These are phyloP conservation scores for Campoletis sonorensis DNA, from an alignment of 1,140 invertebrate genomes.

Conservation along the genomic window DNA sequence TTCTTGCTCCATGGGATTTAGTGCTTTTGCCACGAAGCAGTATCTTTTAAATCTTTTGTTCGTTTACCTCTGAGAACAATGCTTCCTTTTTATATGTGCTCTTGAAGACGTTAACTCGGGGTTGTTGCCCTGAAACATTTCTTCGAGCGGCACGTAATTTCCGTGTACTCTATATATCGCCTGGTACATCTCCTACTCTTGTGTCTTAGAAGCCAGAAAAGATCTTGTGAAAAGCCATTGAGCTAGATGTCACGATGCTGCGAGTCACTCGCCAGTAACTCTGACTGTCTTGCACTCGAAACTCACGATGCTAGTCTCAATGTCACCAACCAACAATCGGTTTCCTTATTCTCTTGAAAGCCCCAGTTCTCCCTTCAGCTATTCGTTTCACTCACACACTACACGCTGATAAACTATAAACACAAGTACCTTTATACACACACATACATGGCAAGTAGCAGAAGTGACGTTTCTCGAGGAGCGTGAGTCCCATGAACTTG, in stretches of 20 bases:
- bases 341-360: neutral
- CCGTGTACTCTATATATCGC: neutral
- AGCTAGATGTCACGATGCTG: neutral
- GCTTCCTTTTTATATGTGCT: neutral
- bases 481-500: too few species aligned
- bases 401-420: neutral
- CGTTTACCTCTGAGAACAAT: neutral
- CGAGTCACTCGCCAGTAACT: neutral
- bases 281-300: neutral
- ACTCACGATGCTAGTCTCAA: neutral
- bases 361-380: neutral
- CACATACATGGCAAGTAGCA: neutral
- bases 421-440: neutral
- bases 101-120: neutral
- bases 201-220: neutral
- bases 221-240: neutral
- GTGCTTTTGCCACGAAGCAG: too few species aligned
- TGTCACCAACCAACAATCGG: neutral
- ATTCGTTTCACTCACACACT: neutral
- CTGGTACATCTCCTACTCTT: neutral
- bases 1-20: too few species aligned
- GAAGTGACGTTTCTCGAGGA: neutral
- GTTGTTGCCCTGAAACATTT: neutral
- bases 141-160: conserved; percentile 2
- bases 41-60: neutral